Evolutionary conservation across 2,888 invertebrate species (phyloP), one percentile per base, ranked within the genome.

Genomic region (Acronicta aceris): DNA sequence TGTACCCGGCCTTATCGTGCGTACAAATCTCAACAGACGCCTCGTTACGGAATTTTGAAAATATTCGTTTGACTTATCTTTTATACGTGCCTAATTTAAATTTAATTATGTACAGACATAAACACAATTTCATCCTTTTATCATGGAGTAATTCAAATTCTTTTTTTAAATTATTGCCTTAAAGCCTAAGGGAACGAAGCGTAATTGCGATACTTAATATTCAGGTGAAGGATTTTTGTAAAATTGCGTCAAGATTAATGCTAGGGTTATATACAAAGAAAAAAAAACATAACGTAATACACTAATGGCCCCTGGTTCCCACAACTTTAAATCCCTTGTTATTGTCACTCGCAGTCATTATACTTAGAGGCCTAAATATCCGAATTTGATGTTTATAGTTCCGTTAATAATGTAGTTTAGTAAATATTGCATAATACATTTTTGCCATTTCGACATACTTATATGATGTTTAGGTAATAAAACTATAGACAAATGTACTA

Each of bases 1-100:
- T 83, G 79, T 71, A 71, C 71, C 56, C 50, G 49, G 69, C 74
- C 56, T 81, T 87, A 86, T 87, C 87, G 65, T 63, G 67, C 68
- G 57, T 67, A 70, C 65, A 69, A 65, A 86, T 87, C 86, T 82
- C 64, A 70, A 78, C 74, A 65, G 74, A 73, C 71, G 71, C 71
- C 70, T 79, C 70, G 78, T 81, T 83, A 78, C 71, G 63, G 65
- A 74, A 81, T 83, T 74, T 76, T 66, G 60, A 76, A 80, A 81
- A 78, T 74, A 65, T 78, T 73, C 76, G 73, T 74, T 78, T 74
- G 74, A 79, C 79, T 73, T 81, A 79, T 76, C 72, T 81, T 76
- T 73, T 71, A 72, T 72, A 69, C 66, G 62, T 62, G 75, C 65
- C 64, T 81, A 72, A 82, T 83, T 81, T 81, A 72, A 82, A 81